Conservation (phyloP, 1,140 invertebrate species). For the Saxidomus purpurata region DNA sequence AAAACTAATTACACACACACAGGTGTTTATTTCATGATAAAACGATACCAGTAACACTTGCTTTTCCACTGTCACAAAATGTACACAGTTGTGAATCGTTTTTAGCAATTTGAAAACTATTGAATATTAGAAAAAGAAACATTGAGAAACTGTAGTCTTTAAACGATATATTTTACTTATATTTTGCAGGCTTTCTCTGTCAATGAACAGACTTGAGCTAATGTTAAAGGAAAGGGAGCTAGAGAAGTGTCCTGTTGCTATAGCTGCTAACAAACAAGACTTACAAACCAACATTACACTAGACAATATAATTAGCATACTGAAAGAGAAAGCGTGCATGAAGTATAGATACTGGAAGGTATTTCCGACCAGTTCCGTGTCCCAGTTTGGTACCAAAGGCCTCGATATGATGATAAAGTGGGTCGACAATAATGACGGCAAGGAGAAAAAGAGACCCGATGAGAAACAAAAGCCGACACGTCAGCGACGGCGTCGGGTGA, state of each 20-base stretch:
- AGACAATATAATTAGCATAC: background rate
- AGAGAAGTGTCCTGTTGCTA: slow-evolving; percentile 34
- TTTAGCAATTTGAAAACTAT: too few relatives aligned
- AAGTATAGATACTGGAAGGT: slow-evolving; percentile 22
- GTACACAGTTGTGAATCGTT: too few relatives aligned
- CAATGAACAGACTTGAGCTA: slow-evolving; percentile 13
- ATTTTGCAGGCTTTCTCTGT: slow-evolving; percentile 6
- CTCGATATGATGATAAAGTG: background rate
- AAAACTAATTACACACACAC: too few relatives aligned
- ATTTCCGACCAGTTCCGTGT: background rate
- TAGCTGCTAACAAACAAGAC: slow-evolving; percentile 42
- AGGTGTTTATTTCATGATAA: too few relatives aligned
- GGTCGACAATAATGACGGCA: slow-evolving; percentile 11
- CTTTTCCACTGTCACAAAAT: too few relatives aligned
- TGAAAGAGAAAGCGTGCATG: background rate
- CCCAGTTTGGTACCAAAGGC: background rate
- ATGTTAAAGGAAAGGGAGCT: slow-evolving; percentile 23
- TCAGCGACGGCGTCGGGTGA: background rate
- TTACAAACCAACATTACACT: background rate
- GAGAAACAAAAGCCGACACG: slow-evolving; percentile 11
- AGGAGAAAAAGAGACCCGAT: slow-evolving; percentile 19
- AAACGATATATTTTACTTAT: too few relatives aligned
- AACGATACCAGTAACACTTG: too few relatives aligned
- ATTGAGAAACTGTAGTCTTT: too few relatives aligned
- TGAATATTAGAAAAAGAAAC: too few relatives aligned